phyloP scores from a whole-genome alignment of 1,140 invertebrate genomes.

The Elysia chlorotica region DNA sequence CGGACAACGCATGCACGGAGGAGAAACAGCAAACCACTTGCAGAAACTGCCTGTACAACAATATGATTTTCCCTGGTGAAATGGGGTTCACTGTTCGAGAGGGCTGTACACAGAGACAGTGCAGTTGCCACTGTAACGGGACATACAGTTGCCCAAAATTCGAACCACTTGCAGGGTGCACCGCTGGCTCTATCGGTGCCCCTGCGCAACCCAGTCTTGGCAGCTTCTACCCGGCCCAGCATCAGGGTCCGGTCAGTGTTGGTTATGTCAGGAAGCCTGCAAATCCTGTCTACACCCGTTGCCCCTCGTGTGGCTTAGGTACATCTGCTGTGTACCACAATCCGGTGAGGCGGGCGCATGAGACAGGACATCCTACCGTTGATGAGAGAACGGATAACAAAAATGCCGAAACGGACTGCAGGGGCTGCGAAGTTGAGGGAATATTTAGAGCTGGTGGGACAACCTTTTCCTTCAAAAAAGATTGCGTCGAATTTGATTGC shows the following conservation, averaged over 20 bases:
- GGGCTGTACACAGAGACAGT: constrained; percentile 36
- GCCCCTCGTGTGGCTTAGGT: neutral
- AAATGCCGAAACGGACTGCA: neutral
- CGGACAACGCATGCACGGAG: constrained; percentile 22
- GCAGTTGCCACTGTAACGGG: constrained; percentile 40
- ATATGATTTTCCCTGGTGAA: constrained; percentile 29
- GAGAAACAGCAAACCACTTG: constrained; percentile 10
- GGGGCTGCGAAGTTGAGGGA: constrained; percentile 6
- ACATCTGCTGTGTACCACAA: constrained; percentile 10
- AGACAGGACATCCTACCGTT: neutral
- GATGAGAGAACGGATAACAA: neutral
- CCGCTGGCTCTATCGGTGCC: neutral
- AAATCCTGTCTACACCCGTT: neutral
- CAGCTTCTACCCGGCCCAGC: constrained; percentile 8
- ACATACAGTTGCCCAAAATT: constrained; percentile 27
- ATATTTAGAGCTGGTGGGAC: neutral
- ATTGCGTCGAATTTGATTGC: constrained; percentile 28
- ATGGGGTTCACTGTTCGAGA: constrained; percentile 34
- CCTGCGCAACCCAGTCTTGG: neutral
- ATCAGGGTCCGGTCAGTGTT: neutral
- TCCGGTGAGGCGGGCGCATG: no score
- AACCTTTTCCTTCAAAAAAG: constrained; percentile 14
- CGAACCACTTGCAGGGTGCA: constrained; percentile 15
- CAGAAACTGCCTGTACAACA: constrained; percentile 28
- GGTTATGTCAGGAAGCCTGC: constrained; percentile 5